phyloP scores from a whole-genome alignment of 2,888 invertebrate species.

The Agrypnus murinus region DNA sequence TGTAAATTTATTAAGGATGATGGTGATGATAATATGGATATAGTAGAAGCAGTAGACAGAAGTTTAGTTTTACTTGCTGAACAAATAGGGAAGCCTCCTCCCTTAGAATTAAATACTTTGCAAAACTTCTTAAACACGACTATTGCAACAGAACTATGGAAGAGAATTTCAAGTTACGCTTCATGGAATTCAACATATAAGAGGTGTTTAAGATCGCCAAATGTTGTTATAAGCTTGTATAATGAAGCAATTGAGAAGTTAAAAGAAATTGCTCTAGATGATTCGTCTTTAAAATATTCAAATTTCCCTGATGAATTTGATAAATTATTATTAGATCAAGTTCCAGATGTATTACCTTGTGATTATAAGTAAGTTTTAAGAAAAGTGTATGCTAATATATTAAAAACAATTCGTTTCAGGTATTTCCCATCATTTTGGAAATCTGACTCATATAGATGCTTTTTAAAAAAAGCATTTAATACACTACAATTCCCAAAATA shows the following conservation, averaged over 20 bases:
- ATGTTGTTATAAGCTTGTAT: constrained; percentile 77
- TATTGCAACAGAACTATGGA: constrained; percentile 79
- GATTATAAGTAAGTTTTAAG: constrained; percentile 72
- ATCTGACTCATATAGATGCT: constrained; percentile 71
- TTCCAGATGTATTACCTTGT: constrained; percentile 76
- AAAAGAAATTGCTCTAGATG: constrained; percentile 76
- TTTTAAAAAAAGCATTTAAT: constrained; percentile 75
- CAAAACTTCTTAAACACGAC: constrained; percentile 74
- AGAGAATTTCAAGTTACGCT: constrained; percentile 71
- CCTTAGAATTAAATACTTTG: constrained; percentile 76
- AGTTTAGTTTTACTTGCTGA: constrained; percentile 72
- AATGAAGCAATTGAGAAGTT: constrained; percentile 80
- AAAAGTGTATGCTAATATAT: too few relatives aligned
- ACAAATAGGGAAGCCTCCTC: constrained; percentile 72
- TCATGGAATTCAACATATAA: constrained; percentile 70
- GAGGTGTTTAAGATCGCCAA: constrained; percentile 73
- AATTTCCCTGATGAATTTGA: constrained; percentile 80
- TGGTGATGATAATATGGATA: background rate
- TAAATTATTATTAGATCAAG: constrained; percentile 71
- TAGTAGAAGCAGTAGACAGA: constrained; percentile 50
- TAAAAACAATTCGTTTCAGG: constrained; percentile 61
- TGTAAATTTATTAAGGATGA: constrained; percentile 11
- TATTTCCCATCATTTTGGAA: constrained; percentile 80
- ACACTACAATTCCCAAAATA: constrained; percentile 75
- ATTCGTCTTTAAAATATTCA: constrained; percentile 75